A percentile compares a stretch with the other conserved stretches of the same genome.
Evolutionary conservation across 2,797 vertebrate species (phyloP).

Genomic region (Yasuhikotakia modesta): DNA sequence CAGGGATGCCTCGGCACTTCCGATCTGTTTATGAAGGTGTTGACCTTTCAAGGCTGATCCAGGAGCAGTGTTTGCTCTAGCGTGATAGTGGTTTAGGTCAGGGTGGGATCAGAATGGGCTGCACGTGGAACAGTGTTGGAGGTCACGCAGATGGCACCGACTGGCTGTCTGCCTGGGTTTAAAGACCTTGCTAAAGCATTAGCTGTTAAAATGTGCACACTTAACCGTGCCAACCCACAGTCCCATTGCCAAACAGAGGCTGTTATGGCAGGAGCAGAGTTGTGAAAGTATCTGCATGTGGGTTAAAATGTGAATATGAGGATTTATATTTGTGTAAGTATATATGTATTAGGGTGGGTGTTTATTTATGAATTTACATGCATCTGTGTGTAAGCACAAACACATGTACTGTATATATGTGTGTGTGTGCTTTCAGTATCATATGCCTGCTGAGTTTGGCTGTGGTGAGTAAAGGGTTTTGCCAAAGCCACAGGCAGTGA

Average conservation of each 20-base stretch:
- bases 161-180: constrained; percentile 47
- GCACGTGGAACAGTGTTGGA: constrained; percentile 33
- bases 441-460: constrained; percentile 52
- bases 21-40: constrained; percentile 39
- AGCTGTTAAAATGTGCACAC: constrained; percentile 44
- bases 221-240: constrained; percentile 48
- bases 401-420: neutral
- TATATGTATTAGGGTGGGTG: neutral
- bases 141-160: constrained; percentile 49
- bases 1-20: neutral
- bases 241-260: constrained; percentile 38
- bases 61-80: constrained; percentile 21
- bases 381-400: neutral
- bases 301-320: neutral
- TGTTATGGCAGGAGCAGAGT: constrained; percentile 39
- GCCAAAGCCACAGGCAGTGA: constrained; percentile 39
- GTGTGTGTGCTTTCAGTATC: constrained; percentile 37
- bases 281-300: constrained; percentile 6
- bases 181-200: constrained; percentile 49
- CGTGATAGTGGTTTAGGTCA: constrained; percentile 30
- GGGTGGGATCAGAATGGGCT: constrained; percentile 25
- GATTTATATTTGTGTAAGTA: neutral
- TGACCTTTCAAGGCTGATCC: constrained; percentile 47
- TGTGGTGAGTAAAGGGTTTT: constrained; percentile 37
- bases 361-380: neutral